phyloP scores from a whole-genome alignment of 35 echinoderm and acorn worm species.

The Anneissia japonica region DNA sequence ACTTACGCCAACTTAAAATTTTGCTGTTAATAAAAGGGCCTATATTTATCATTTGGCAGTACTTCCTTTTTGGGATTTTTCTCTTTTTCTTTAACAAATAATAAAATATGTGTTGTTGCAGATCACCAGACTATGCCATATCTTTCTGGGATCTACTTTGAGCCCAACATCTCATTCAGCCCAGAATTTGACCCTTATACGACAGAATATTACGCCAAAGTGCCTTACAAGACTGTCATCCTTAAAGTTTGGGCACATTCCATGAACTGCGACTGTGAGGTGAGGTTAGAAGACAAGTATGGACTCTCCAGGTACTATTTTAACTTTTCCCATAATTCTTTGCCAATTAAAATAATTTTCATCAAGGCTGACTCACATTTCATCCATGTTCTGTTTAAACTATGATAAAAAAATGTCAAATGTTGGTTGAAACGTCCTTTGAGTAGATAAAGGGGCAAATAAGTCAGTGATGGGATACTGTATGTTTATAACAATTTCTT shows the following conservation, averaged over 20 bases:
- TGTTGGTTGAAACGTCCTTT: no score
- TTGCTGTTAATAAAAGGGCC: no score
- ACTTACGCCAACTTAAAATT: no score
- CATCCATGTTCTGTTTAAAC: neutral
- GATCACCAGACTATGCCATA: constrained; percentile 67
- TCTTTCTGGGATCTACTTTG: constrained; percentile 55
- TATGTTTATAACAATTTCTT: no score
- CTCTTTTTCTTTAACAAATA: no score
- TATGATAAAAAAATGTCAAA: neutral
- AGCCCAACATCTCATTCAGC: constrained; percentile 55
- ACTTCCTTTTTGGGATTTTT: no score
- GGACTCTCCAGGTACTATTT: constrained; percentile 58
- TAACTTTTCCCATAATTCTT: neutral
- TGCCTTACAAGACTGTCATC: constrained; percentile 51
- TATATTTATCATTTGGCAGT: no score
- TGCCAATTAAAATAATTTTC: neutral
- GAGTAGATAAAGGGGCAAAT: no score
- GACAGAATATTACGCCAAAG: constrained; percentile 68
- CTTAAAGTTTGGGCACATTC: constrained; percentile 79
- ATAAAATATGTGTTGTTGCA: no score
- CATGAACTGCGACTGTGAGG: constrained; percentile 87
- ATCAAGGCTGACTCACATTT: neutral
- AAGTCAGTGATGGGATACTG: no score
- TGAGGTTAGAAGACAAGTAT: constrained; percentile 72
- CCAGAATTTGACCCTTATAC: constrained; percentile 74